Evolutionary conservation across 2,888 invertebrate species (phyloP), one percentile per base, ranked within the genome.

Genomic region (Scaptomyza reducta): DNA sequence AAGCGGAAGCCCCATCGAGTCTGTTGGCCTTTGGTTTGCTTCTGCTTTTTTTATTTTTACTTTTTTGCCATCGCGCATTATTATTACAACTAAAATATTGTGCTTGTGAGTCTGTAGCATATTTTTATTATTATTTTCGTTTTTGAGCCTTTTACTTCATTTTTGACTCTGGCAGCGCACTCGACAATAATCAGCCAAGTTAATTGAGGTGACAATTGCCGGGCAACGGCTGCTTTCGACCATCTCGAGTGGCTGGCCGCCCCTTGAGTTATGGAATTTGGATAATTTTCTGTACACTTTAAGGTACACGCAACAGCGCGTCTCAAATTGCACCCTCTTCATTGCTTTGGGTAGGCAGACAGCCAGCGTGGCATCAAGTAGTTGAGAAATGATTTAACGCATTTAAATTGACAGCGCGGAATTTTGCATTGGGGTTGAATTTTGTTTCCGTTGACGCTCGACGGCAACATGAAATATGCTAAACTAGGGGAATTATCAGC

Each of bases 181-280:
- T 82, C 60, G 67, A 76, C 62, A 73, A 82, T 82, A 82, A 85
- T 82, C 78, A 82, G 78, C 67, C 49, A 77, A 82, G 82, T 85
- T 82, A 82, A 82, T 82, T 85, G 82, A 85, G 86, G 82, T 82
- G 82, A 82, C 82, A 85, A 82, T 78, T 75, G 85, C 57, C 62
- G 61, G 66, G 47, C 78, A 61, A 55, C 62, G 55, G 54, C 65
- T 70, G 70, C 29, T 16, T 31, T 57, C 50, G 66, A 63, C 66
- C 59, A 50, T 56, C 61, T 59, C 35, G 65, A 63, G 60, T 56
- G 53, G 49, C 57, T 57, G 66, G 54, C 40, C 35, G 62, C 55
- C 56, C 33, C 68, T 74, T 75, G 70, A 82, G 80, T 74, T 75
- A 79, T 85, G 78, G 80, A 58, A 70, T 82, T 85, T 82, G 70